phyloP scores from a whole-genome alignment of 2,113 vertebrate species.

The Saimiri boliviensis region DNA sequence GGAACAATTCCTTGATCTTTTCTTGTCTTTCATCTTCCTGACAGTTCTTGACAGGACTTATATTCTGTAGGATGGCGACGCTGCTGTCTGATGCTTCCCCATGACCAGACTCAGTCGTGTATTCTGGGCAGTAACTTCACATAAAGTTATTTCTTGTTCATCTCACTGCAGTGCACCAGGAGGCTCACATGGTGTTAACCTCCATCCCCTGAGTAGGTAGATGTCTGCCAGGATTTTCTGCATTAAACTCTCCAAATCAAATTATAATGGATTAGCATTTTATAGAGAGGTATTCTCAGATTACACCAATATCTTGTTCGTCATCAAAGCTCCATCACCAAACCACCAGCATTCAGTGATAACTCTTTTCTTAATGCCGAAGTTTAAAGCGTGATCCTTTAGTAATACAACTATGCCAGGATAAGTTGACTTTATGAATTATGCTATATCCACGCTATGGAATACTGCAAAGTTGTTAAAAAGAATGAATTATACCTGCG shows the following conservation, averaged over 20 bases:
- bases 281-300: neutral
- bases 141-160: too few species aligned
- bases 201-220: neutral
- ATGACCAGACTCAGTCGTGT: too few species aligned
- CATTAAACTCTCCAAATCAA: neutral
- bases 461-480: neutral
- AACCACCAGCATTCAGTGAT: neutral
- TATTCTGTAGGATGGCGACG: neutral
- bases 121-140: neutral
- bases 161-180: neutral
- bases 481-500: neutral
- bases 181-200: neutral
- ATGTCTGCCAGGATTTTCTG: neutral
- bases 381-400: neutral
- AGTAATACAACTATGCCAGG: neutral
- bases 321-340: neutral
- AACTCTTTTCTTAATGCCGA: neutral
- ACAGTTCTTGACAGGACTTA: neutral
- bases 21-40: neutral
- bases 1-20: neutral
- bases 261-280: neutral
- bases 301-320: neutral
- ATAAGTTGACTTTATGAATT: neutral
- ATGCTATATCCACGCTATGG: neutral
- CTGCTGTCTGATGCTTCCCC: neutral